phyloP scores from a whole-genome alignment of 2,113 vertebrate genomes.

The Panthera tigris region DNA sequence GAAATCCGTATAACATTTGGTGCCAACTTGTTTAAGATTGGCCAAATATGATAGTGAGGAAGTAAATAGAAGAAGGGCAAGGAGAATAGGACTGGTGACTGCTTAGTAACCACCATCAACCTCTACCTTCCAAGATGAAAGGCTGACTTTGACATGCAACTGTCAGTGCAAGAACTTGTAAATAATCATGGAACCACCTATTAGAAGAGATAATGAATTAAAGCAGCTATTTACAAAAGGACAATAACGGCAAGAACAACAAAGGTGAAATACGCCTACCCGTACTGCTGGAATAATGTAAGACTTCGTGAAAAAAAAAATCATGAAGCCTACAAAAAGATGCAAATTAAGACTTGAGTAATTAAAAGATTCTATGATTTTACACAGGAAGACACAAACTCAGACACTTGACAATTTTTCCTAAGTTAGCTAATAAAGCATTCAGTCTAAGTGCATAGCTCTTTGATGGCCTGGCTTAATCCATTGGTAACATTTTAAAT shows the following conservation, averaged over 20 bases:
- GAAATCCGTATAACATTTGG: background rate
- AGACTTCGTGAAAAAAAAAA: background rate
- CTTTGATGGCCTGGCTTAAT: background rate
- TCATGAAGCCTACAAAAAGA: background rate
- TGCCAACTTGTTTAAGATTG: background rate
- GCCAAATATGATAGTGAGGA: background rate
- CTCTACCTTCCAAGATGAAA: background rate
- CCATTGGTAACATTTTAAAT: background rate
- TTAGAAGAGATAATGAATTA: background rate
- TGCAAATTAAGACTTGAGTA: background rate
- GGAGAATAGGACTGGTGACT: background rate
- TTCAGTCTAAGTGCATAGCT: background rate
- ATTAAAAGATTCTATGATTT: background rate
- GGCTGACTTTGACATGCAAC: background rate
- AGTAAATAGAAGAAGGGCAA: background rate
- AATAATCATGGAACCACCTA: background rate
- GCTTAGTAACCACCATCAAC: background rate
- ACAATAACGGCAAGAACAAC: background rate
- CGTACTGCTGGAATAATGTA: background rate
- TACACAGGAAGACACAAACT: background rate
- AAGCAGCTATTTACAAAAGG: background rate
- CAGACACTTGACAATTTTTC: background rate
- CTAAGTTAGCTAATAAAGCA: background rate
- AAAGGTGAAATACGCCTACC: background rate
- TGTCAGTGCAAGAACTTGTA: background rate